A percentile compares a stretch with the other conserved stretches of the same genome.
Conservation (phyloP, 2,888 invertebrate species). For the Pandemis cinnamomeana region DNA sequence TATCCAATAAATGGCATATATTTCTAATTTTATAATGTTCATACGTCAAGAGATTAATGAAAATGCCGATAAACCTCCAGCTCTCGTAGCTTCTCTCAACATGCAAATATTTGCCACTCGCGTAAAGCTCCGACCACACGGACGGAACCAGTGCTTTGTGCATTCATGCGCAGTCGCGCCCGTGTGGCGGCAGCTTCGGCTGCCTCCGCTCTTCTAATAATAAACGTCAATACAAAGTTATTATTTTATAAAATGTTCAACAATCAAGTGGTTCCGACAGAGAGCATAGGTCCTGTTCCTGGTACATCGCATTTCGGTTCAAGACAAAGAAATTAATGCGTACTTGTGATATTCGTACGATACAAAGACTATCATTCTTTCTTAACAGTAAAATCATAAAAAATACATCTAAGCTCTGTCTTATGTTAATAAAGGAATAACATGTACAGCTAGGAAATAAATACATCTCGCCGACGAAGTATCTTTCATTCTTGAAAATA, state of each 20-base stretch:
- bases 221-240: neutral
- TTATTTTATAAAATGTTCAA: neutral
- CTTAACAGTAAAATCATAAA: conserved; percentile 15
- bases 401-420: conserved; percentile 6
- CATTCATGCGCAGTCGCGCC: too few relatives aligned
- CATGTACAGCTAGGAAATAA: conserved; percentile 28
- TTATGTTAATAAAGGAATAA: conserved; percentile 10
- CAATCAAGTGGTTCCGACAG: conserved; percentile 12
- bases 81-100: conserved; percentile 4
- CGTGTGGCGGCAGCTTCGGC: neutral
- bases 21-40: conserved; percentile 66
- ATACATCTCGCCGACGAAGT: conserved; percentile 24
- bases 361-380: neutral
- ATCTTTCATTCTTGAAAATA: conserved; percentile 18
- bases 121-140: conserved; percentile 1
- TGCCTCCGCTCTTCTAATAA: conserved; percentile 1
- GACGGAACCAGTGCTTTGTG: neutral
- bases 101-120: neutral
- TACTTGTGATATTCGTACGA: conserved; percentile 4
- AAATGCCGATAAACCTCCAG: conserved; percentile 21
- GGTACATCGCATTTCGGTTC: neutral
- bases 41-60: conserved; percentile 64
- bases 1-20: conserved; percentile 74
- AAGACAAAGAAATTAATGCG: neutral
- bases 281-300: conserved; percentile 11